phyloP scores from a whole-genome alignment of 2,113 vertebrate genomes.

The Herpetotheres cachinnans region DNA sequence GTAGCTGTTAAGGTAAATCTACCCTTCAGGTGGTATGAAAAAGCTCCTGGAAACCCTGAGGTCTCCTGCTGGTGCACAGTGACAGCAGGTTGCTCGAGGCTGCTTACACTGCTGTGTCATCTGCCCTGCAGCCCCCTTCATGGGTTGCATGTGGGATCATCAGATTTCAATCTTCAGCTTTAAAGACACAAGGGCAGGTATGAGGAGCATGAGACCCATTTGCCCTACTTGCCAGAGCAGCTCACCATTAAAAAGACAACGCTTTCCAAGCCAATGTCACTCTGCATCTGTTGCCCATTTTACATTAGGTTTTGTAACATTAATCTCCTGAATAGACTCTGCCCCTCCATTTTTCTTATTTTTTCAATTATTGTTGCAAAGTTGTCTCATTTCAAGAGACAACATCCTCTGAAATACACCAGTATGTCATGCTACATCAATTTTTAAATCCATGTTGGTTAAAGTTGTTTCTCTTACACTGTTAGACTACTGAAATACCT shows the following conservation, averaged over 20 bases:
- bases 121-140: not conserved
- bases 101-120: not conserved
- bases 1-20: not conserved
- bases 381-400: not conserved
- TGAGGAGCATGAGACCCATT: not conserved
- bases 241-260: not conserved
- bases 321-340: not conserved
- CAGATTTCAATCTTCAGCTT: not conserved
- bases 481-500: not conserved
- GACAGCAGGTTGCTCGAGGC: rapidly evolving
- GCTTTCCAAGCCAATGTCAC: not conserved
- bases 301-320: not conserved
- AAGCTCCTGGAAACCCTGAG: not conserved
- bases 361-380: not conserved
- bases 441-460: not conserved
- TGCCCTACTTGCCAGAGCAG: not conserved
- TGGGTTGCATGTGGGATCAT: rapidly evolving
- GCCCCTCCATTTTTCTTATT: not conserved
- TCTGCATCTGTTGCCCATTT: not conserved
- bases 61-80: not conserved
- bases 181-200: not conserved
- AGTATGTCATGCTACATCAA: not conserved
- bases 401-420: not conserved
- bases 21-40: not conserved
- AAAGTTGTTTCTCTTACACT: not conserved